These are phyloP conservation scores for Lampris megalopsis DNA, from an alignment of 2,113 vertebrate genomes.

Conservation along the genomic window DNA sequence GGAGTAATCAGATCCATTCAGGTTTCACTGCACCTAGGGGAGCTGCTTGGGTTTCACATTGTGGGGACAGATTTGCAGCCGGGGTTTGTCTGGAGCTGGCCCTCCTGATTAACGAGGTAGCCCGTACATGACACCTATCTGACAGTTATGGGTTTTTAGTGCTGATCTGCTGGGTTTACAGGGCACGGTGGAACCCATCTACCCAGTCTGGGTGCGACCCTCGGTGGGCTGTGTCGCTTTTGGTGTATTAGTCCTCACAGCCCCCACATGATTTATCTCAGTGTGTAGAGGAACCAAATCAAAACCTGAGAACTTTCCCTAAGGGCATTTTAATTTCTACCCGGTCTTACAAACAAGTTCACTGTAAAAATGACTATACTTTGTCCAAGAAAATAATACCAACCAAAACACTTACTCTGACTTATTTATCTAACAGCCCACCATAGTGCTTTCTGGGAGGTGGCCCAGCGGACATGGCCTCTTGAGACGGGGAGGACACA, in stretches of 20 bases:
- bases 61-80: conserved; percentile 41
- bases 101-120: conserved; percentile 54
- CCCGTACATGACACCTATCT: conserved; percentile 39
- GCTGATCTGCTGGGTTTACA: conserved; percentile 58
- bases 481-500: conserved; percentile 55
- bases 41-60: conserved; percentile 52
- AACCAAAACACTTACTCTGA: too few relatives aligned
- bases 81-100: conserved; percentile 20
- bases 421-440: too few relatives aligned
- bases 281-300: too few relatives aligned
- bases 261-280: too few relatives aligned
- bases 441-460: conserved; percentile 34
- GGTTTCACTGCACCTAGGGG: conserved; percentile 48
- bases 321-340: too few relatives aligned
- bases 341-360: too few relatives aligned
- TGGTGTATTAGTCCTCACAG: neutral
- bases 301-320: too few relatives aligned
- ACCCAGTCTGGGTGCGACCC: conserved; percentile 47
- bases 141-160: conserved; percentile 71
- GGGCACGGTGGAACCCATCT: conserved; percentile 17
- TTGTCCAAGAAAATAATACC: too few relatives aligned
- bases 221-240: conserved; percentile 16
- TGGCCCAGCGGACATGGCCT: conserved; percentile 58
- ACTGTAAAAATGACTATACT: too few relatives aligned
- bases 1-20: conserved; percentile 35